Conservation (phyloP, 2,888 invertebrate species). For the Tinea pellionella region DNA sequence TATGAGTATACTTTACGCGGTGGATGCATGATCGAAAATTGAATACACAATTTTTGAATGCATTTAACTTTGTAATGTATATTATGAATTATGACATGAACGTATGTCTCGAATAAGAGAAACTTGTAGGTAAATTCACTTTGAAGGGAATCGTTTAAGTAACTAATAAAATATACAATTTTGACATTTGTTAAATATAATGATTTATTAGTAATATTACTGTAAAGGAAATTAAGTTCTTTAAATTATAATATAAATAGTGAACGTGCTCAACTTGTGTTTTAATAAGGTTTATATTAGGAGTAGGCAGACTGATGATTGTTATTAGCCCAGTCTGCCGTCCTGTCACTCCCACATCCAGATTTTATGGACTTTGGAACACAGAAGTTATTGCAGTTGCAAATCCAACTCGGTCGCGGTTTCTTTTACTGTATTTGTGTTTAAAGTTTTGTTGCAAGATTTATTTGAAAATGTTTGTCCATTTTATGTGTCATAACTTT, state of each 20-base stretch:
- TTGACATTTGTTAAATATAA: constrained; percentile 66
- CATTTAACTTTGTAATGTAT: constrained; percentile 19
- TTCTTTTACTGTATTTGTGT: too few species aligned
- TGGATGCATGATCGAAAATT: neutral
- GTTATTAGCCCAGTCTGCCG: too few species aligned
- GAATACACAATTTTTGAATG: neutral
- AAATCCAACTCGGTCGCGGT: too few species aligned
- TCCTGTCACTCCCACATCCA: too few species aligned
- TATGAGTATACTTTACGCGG: neutral
- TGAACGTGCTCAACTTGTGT: too few species aligned
- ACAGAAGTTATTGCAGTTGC: too few species aligned
- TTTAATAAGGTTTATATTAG: too few species aligned
- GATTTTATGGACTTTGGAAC: too few species aligned
- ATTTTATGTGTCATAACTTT: neutral
- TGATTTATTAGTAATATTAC: constrained; percentile 23
- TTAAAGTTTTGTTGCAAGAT: neutral
- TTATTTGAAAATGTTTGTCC: neutral
- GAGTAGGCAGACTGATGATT: too few species aligned
- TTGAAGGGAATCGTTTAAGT: constrained; percentile 43
- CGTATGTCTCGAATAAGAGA: constrained; percentile 63
- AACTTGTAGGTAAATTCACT: constrained; percentile 67
- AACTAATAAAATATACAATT: constrained; percentile 62
- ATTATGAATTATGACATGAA: constrained; percentile 65
- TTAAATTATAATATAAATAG: too few species aligned
- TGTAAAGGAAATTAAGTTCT: constrained; percentile 23